Evolutionary conservation across 2,113 vertebrate genomes (phyloP), one percentile per base, ranked within the genome.

Genomic region (Paracanthobrama guichenoti): DNA sequence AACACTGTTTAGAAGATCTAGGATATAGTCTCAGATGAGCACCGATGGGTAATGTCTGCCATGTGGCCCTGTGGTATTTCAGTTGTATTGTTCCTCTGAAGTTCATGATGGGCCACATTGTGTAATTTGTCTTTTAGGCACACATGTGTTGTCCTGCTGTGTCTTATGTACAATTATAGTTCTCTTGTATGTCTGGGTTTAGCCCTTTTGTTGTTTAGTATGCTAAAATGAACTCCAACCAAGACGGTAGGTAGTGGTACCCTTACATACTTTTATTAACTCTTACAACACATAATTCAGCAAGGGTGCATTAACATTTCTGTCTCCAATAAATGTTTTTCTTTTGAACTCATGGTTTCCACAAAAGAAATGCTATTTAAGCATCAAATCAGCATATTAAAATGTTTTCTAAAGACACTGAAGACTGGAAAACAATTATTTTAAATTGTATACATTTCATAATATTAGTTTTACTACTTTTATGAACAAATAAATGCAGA

Each of bases 1-100:
- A 74, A 79, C 74, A 79, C 82, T 85, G 85, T 84, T 88, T 85
- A 74, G 75, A 73, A 59, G 53, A 88, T 79, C 78, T 73, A 69
- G 73, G 79, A 81, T 90, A 59, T 66, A 53, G 84, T 73, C 69
- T 85, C 85, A 81, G 84, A 84, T 42, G 46, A 28, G 53, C 83
- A 88, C 86, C 76, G 79, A 85, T 80, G 73, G 83, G 59, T 87
- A 88, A 88, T 87, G 18, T 79, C 77, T 88, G 83, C 85, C 85
- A 81, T 89, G 87, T 90, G 83, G 85, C 18, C 66, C 39, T 74
- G 22, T 73, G 79, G 53, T 79, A 57, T 86, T 84, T 74, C 18
- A 75, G 31, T 59, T 72, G 20, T 28, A 79, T 62, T 76, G n/a
- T 66, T 76, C 66, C 3, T 80, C 87, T 87, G 81, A 84, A 82